Evolutionary conservation across 1,140 invertebrate genomes (phyloP).

Genomic region (Neelides sp.): DNA sequence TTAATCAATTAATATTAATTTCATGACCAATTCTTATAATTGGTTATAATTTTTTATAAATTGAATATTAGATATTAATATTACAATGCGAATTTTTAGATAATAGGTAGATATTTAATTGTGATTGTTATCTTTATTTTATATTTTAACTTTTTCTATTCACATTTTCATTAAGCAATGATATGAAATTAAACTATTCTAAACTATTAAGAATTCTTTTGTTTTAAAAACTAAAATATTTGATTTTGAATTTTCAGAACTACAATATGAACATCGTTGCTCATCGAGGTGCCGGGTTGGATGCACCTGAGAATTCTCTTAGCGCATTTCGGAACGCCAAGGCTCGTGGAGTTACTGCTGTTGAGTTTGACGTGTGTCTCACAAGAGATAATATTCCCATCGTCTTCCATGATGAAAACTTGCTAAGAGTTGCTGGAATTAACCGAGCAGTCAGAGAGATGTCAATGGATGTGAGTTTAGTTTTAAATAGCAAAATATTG

Average conservation of each 20-base stretch:
- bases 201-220: neutral
- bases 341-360: constrained; percentile 48
- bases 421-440: constrained; percentile 52
- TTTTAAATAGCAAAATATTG: too few relatives aligned
- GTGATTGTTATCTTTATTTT: neutral
- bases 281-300: constrained; percentile 53
- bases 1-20: too few relatives aligned
- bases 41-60: too few relatives aligned
- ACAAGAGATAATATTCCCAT: constrained; percentile 59
- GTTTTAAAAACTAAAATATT: neutral
- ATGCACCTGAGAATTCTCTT: constrained; percentile 58
- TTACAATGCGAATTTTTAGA: too few relatives aligned
- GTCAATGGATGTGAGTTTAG: too few relatives aligned
- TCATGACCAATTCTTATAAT: too few relatives aligned
- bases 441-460: constrained; percentile 43
- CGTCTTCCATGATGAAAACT: constrained; percentile 56
- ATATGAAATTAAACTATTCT: neutral
- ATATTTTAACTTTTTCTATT: neutral
- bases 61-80: too few relatives aligned
- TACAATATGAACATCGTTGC: constrained; percentile 45
- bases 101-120: neutral
- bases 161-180: neutral
- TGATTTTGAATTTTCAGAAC: neutral
- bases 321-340: constrained; percentile 32
- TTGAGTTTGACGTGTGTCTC: constrained; percentile 63